These are phyloP conservation scores for Antechinus flavipes DNA, from an alignment of 2,113 vertebrate genomes.

Conservation along the genomic window DNA sequence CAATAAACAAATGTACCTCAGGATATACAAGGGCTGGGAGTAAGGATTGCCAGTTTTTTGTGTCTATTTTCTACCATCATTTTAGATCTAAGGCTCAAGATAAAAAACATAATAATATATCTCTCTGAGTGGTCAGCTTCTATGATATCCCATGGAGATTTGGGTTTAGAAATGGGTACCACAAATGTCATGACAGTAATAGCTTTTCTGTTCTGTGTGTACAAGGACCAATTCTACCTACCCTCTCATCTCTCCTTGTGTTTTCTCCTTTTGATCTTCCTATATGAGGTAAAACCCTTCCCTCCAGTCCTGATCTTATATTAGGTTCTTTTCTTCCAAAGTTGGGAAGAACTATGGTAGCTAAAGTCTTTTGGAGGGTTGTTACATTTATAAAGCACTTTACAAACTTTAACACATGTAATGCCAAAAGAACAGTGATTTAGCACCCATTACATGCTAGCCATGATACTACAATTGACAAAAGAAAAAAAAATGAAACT, in stretches of 20 bases:
- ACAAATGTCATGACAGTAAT: not conserved
- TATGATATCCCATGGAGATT: not conserved
- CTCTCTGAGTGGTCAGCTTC: not conserved
- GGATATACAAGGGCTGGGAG: no score
- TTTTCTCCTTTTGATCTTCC: not conserved
- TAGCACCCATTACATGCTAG: not conserved
- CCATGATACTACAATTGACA: not conserved
- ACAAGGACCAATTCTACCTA: not conserved
- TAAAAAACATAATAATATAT: not conserved
- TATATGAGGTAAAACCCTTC: not conserved
- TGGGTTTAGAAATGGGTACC: not conserved
- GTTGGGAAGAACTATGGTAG: not conserved
- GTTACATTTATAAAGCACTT: not conserved
- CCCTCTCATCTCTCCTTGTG: not conserved
- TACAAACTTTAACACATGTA: not conserved
- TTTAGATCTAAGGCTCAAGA: not conserved
- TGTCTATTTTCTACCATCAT: not conserved
- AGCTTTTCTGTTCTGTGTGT: not conserved
- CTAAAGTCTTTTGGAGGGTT: not conserved
- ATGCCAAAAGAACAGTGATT: not conserved
- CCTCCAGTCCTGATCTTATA: not conserved
- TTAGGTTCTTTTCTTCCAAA: not conserved
- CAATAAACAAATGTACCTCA: no score
- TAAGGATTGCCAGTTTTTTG: not conserved
- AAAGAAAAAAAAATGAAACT: not conserved